Evolutionary conservation across 2,797 vertebrate species (phyloP).

Genomic region (Poeciliopsis paucimaculata): DNA sequence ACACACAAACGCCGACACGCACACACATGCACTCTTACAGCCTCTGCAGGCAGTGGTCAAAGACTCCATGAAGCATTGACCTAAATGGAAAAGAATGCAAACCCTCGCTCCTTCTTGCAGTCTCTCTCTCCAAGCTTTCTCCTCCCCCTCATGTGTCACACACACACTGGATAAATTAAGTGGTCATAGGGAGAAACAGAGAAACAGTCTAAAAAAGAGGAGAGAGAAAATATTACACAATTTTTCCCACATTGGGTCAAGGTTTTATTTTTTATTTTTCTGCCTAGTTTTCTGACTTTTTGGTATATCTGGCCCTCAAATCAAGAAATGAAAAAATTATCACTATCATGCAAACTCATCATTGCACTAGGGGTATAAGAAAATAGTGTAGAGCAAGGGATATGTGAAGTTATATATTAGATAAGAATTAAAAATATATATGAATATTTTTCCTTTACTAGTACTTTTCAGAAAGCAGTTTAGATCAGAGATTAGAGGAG

Average conservation of each 20-base stretch:
- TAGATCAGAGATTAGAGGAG: too few species aligned
- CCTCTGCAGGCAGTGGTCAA: constrained; percentile 57
- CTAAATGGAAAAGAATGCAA: constrained; percentile 77
- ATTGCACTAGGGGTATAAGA: neutral
- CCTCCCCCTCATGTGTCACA: constrained; percentile 67
- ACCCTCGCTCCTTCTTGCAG: constrained; percentile 23
- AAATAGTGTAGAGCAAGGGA: too few species aligned
- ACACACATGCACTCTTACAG: neutral
- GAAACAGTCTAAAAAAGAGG: constrained; percentile 17
- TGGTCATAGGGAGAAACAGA: constrained; percentile 55
- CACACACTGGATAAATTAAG: constrained; percentile 75
- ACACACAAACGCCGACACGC: neutral
- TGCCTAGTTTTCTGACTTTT: constrained; percentile 1
- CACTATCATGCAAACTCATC: neutral
- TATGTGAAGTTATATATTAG: too few species aligned
- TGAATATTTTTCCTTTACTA: too few species aligned
- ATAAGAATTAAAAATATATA: too few species aligned
- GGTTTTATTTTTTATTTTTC: constrained; percentile 17
- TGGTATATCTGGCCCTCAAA: neutral
- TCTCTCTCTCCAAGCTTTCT: constrained; percentile 32
- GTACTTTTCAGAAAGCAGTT: too few species aligned
- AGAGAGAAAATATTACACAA: constrained; percentile 23
- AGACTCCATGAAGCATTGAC: constrained; percentile 60
- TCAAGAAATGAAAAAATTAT: neutral
- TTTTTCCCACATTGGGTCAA: constrained; percentile 50